Percentiles rank a stretch among this genome's conserved stretches.
These are phyloP conservation scores for Pectinophora gossypiella DNA, from an alignment of 1,140 invertebrate species.

Conservation along the genomic window DNA sequence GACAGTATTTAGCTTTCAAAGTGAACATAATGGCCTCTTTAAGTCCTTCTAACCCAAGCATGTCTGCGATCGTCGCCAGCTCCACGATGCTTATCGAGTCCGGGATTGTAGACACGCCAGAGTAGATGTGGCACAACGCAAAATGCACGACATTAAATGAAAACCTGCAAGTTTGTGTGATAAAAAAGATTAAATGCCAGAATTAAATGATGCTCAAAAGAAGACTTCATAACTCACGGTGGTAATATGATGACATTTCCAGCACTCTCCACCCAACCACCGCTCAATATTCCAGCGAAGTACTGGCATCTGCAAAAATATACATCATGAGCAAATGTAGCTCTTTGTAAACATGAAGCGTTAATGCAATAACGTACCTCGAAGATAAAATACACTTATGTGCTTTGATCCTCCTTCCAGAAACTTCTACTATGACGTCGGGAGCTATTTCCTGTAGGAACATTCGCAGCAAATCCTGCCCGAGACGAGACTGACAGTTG, in stretches of 20 bases:
- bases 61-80: constrained; percentile 89
- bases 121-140: constrained; percentile 94
- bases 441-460: constrained; percentile 92
- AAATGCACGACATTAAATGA: constrained; percentile 91
- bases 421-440: constrained; percentile 89
- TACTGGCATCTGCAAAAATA: constrained; percentile 82
- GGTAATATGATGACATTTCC: constrained; percentile 89
- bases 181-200: constrained; percentile 31
- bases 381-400: constrained; percentile 94
- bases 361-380: constrained; percentile 66
- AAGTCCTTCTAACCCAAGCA: constrained; percentile 90
- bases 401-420: constrained; percentile 85
- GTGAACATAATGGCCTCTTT: constrained; percentile 93
- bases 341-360: too few species aligned
- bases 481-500: constrained; percentile 77
- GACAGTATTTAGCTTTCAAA: constrained; percentile 92
- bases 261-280: constrained; percentile 85
- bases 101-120: constrained; percentile 89
- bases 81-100: constrained; percentile 90
- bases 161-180: too few species aligned
- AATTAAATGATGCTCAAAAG: background rate
- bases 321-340: too few species aligned
- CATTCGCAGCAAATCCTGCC: constrained; percentile 91
- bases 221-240: constrained; percentile 77
- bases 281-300: constrained; percentile 92